Percentiles rank a stretch among this genome's conserved stretches.
phyloP scores from a whole-genome alignment of 2,113 vertebrate species.

The Grammomys surdaster region DNA sequence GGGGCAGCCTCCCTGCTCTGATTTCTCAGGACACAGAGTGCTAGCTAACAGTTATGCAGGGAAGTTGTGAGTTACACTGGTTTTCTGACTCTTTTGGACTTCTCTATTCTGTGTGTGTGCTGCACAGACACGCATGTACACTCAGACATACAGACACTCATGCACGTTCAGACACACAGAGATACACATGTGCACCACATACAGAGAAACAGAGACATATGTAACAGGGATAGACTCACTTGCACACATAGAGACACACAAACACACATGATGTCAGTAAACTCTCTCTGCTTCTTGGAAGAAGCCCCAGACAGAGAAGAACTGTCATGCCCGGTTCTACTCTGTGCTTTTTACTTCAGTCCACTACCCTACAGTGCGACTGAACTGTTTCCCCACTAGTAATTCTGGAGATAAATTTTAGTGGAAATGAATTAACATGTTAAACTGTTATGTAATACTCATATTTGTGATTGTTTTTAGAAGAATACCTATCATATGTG shows the following conservation, averaged over 20 bases:
- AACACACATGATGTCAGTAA: neutral
- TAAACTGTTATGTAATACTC: neutral
- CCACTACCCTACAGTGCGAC: neutral
- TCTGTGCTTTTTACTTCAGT: constrained; percentile 45
- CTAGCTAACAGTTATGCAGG: neutral
- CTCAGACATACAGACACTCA: neutral
- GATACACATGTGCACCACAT: neutral
- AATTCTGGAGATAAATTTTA: neutral
- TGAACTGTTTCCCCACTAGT: constrained; percentile 23
- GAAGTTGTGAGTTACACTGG: neutral
- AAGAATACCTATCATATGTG: neutral
- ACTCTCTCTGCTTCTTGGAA: constrained; percentile 12
- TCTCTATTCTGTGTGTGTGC: neutral
- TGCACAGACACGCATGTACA: neutral
- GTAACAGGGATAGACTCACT: neutral
- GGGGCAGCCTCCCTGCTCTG: neutral
- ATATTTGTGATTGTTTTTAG: constrained; percentile 53
- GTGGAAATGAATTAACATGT: neutral
- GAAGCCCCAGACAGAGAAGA: constrained; percentile 46
- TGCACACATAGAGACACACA: neutral
- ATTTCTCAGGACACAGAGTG: constrained; percentile 36
- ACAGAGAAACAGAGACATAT: neutral
- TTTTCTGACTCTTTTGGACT: constrained; percentile 31
- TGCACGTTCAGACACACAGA: neutral
- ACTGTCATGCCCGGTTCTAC: neutral